phyloP scores from a whole-genome alignment of 2,113 vertebrate species.

The Naja naja region DNA sequence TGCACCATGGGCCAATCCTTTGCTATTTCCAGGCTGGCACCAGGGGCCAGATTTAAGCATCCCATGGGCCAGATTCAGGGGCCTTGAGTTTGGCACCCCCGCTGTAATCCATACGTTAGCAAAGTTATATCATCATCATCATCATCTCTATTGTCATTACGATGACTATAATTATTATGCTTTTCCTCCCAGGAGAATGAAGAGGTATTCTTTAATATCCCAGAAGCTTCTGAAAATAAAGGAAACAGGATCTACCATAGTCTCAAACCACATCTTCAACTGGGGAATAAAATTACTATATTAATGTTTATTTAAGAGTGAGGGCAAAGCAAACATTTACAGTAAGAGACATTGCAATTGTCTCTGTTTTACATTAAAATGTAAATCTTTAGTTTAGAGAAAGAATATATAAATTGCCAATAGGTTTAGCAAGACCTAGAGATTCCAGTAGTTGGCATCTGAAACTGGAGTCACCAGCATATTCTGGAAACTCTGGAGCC shows the following conservation, averaged over 20 bases:
- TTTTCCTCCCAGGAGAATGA: not conserved
- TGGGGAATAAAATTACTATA: not conserved
- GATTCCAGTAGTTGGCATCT: not conserved
- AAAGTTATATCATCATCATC: not conserved
- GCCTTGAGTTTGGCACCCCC: no score
- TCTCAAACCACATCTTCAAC: not conserved
- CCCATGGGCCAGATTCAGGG: no score
- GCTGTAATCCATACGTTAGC: not conserved
- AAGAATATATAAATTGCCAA: not conserved
- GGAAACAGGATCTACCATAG: not conserved
- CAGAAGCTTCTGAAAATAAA: not conserved
- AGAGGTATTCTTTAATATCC: not conserved
- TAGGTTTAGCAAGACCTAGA: not conserved
- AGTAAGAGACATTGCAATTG: not conserved
- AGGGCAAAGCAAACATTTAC: not conserved
- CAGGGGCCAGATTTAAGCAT: no score
- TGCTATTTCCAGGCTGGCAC: no score
- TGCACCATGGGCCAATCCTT: no score
- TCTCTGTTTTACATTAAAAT: not conserved
- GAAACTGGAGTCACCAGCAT: not conserved
- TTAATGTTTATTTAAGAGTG: not conserved
- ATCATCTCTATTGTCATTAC: not conserved
- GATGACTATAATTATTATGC: not conserved
- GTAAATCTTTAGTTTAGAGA: not conserved
- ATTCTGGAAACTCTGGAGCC: not conserved